Percentiles rank a stretch among this genome's conserved stretches.
These are phyloP conservation scores for Beroe forskalii DNA, from an alignment of 37 sponge, comb jelly and placozoan genomes.

Conservation along the genomic window DNA sequence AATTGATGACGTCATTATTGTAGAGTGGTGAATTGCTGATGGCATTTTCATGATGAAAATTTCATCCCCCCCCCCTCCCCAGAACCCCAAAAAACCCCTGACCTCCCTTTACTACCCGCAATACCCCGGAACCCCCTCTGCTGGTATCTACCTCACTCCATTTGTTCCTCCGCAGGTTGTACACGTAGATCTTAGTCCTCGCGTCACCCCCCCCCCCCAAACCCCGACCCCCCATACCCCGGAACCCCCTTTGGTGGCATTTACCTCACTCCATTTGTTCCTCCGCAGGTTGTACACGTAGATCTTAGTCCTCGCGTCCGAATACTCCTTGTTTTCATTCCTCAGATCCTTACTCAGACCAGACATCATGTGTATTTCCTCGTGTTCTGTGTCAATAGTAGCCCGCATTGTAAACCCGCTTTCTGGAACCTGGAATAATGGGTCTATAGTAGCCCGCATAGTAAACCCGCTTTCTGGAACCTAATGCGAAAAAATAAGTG, in stretches of 20 bases:
- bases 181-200: conserved; percentile 61
- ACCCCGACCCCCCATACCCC: too few relatives aligned
- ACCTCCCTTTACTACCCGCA: too few relatives aligned
- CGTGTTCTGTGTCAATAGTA: conserved; percentile 67
- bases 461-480: conserved; percentile 69
- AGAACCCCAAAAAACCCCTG: too few relatives aligned
- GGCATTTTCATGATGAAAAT: too few relatives aligned
- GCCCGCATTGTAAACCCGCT: conserved; percentile 75
- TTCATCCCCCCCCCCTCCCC: too few relatives aligned
- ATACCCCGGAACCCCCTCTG: too few relatives aligned
- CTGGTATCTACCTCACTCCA: conserved; percentile 60
- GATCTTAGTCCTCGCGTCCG: conserved; percentile 27
- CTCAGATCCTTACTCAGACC: conserved; percentile 45
- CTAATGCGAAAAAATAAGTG: too few relatives aligned
- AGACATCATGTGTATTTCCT: conserved; percentile 66
- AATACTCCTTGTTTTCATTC: conserved; percentile 33
- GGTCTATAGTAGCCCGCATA: conserved; percentile 69
- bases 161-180: conserved; percentile 4
- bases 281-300: conserved; percentile 18
- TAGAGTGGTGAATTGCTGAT: too few relatives aligned
- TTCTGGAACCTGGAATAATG: not conserved
- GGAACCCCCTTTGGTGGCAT: too few relatives aligned
- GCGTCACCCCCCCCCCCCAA: too few relatives aligned
- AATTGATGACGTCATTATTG: too few relatives aligned
- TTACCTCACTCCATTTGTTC: conserved; percentile 54